Conservation (phyloP, 2,888 invertebrate genomes). For the Drosophila austrosaltans region DNA sequence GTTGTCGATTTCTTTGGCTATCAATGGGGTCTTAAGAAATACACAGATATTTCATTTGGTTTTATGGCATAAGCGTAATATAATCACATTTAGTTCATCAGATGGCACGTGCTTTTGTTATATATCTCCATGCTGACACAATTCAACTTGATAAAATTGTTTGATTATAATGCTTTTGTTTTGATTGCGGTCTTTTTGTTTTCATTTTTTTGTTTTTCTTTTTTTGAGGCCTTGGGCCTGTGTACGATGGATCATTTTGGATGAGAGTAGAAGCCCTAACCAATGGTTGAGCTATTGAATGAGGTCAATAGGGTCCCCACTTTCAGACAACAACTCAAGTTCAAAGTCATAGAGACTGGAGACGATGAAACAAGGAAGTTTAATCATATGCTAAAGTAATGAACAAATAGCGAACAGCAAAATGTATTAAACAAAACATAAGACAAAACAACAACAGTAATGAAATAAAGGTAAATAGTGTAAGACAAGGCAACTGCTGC, state of each 20-base stretch:
- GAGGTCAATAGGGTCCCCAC: neutral
- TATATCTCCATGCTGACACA: neutral
- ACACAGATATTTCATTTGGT: neutral
- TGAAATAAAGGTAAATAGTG: neutral
- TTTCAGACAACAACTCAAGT: conserved; percentile 2
- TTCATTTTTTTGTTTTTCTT: neutral
- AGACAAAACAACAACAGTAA: neutral
- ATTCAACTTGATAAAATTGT: neutral
- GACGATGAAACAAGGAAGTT: conserved; percentile 4
- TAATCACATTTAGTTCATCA: conserved; percentile 1
- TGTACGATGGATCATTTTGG: neutral
- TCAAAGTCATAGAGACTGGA: neutral
- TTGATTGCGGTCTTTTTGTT: neutral
- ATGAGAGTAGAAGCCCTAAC: neutral
- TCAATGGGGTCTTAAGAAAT: neutral
- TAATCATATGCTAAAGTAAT: neutral
- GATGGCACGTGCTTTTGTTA: conserved; percentile 10
- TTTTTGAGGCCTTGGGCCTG: neutral
- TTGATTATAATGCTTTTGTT: conserved; percentile 3
- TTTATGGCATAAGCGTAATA: conserved; percentile 1
- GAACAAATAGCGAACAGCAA: neutral
- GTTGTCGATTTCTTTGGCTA: neutral
- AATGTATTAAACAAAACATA: neutral
- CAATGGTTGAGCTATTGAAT: neutral
- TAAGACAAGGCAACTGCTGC: neutral